Base-by-base conservation (phyloP, 2,888 invertebrate species). In the Megastigmus dorsalis region DNA sequence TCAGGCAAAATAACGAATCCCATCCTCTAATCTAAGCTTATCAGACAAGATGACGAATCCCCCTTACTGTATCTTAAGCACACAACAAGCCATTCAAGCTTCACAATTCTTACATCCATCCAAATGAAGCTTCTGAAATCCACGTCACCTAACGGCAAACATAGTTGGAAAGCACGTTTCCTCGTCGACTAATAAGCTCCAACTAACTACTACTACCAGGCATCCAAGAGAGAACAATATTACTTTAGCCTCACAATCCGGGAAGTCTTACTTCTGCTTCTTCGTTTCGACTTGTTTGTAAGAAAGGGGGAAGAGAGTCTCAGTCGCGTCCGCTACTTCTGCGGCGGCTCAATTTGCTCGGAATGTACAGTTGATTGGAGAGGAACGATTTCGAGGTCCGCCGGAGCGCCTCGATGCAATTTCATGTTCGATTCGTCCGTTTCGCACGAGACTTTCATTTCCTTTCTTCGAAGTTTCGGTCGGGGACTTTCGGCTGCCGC, bases 151-250 rank as follows among this genome's bases (percentile, higher is more conserved):
- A n/a, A n/a, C n/a, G n/a, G n/a, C n/a, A n/a, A n/a, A n/a, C n/a
- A n/a, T n/a, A n/a, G n/a, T n/a, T n/a, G n/a, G n/a, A n/a, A n/a
- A n/a, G n/a, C n/a, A n/a, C n/a, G n/a, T n/a, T n/a, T n/a, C n/a
- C n/a, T n/a, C n/a, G n/a, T n/a, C n/a, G n/a, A n/a, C n/a, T n/a
- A n/a, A n/a, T n/a, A n/a, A n/a, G n/a, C n/a, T n/a, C n/a, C n/a
- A n/a, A n/a, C n/a, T n/a, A n/a, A n/a, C n/a, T n/a, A n/a, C n/a
- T n/a, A n/a, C n/a, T n/a, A n/a, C n/a, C n/a, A n/a, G n/a, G n/a
- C n/a, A n/a, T n/a, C n/a, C n/a, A n/a, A n/a, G n/a, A 23, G 43
- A 72, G 70, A 72, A 81, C 80, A 84, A 83, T 84, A 82, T 84
- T 84, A 82, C 83, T 84, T 79, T 77, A 81, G 79, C 78, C 80